Evolutionary conservation across 1,140 invertebrate species (phyloP), one percentile per base, ranked within the genome.

Genomic region (Druon quercuslanigerum): DNA sequence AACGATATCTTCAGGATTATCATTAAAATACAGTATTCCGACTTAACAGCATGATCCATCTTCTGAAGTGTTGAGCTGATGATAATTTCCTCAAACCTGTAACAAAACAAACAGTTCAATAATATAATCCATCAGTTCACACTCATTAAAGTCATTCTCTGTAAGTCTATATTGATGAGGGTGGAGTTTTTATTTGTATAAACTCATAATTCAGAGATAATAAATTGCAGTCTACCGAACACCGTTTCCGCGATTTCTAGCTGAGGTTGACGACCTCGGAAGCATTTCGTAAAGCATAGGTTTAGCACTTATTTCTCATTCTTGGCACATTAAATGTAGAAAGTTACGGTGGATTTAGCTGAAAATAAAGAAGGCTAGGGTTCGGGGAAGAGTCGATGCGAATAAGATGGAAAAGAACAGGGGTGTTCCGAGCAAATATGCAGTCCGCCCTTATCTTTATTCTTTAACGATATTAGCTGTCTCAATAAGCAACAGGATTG

Each of bases 401-500:
- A 73, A 74, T 72, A 76, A 78, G 76, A 85, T 85, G 86, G 85
- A 86, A 88, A 89, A 87, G 79, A 84, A 79, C 81, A 83, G 77
- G 78, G 80, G 81, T 84, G 77, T 78, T 79, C 82, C 81, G 83
- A 57, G 83, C 78, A 87, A 86, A 81, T 77, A 74, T 52, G 71
- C 72, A 80, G 80, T 73, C 83, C 86, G 82, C 86, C 88, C 84
- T 89, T 89, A 89, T 90, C 88, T 79, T 77, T 76, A 73, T 75
- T 90, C 88, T 79, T 77, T 76, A 73, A 76, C 60, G 19, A 79
- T 77, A 86, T 83, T 86, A 82, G 82, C 82, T 84, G 87, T 80
- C 88, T 90, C 88, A 90, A 90, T 83, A 89, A 84, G 81, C 50
- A 84, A 84, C 79, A 57, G 51, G 85, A 82, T 90, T 90, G 89